phyloP scores from a whole-genome alignment of 2,888 invertebrate species.

The Hydriomena furcata region DNA sequence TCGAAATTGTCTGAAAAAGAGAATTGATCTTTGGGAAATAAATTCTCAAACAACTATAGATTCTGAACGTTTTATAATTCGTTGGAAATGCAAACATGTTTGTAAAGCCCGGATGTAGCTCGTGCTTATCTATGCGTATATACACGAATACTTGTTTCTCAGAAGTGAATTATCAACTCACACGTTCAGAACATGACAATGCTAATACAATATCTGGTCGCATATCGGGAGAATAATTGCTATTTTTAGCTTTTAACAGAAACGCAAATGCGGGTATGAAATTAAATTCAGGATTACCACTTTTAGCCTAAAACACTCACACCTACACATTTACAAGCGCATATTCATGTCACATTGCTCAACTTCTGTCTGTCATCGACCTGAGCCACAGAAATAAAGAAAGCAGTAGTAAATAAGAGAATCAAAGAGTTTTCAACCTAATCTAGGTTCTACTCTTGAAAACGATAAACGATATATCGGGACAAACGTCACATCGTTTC shows the following conservation, averaged over 20 bases:
- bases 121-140: too few species aligned
- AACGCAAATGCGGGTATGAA: not conserved
- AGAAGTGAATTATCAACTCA: not conserved
- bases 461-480: too few species aligned
- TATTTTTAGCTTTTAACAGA: not conserved
- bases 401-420: constrained; percentile 5
- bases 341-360: constrained; percentile 33
- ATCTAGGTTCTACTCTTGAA: too few species aligned
- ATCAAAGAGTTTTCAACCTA: too few species aligned
- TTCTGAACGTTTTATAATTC: constrained; percentile 4
- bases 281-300: constrained; percentile 8
- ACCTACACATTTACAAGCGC: constrained; percentile 7
- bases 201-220: too few species aligned
- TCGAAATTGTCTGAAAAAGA: constrained; percentile 20
- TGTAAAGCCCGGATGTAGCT: not conserved
- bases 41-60: constrained; percentile 6
- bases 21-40: constrained; percentile 16
- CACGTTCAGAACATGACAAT: too few species aligned
- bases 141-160: not conserved
- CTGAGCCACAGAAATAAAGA: constrained; percentile 9
- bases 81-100: not conserved
- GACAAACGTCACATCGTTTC: too few species aligned
- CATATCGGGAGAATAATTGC: not conserved
- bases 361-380: constrained; percentile 30
- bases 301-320: constrained; percentile 12